These are phyloP conservation scores for Gnathonemus longibarbis DNA, from an alignment of 2,113 vertebrate genomes.

Conservation along the genomic window DNA sequence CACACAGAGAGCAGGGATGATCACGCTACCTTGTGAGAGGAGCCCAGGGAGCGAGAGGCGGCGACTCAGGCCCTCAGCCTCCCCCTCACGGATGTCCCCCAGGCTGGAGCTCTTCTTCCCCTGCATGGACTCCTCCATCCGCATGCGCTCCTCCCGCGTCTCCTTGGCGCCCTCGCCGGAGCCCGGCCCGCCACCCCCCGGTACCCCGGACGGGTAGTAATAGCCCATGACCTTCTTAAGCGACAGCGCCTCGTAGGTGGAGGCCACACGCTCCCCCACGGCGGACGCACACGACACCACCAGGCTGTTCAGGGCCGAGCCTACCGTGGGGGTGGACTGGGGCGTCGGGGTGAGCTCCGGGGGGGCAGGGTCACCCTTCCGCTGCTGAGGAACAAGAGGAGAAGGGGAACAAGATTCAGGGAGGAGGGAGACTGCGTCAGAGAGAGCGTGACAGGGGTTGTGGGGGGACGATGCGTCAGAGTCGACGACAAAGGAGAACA, in stretches of 20 bases:
- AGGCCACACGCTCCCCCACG: slow-evolving; percentile 83
- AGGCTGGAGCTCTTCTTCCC: slow-evolving; percentile 95
- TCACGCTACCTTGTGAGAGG: slow-evolving; percentile 86
- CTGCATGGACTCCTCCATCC: slow-evolving; percentile 76
- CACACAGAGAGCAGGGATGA: background rate
- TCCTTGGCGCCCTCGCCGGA: slow-evolving; percentile 57
- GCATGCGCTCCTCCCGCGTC: slow-evolving; percentile 70
- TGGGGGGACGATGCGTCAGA: background rate
- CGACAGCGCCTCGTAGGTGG: slow-evolving; percentile 88
- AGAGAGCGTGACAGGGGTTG: background rate
- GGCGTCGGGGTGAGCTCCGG: slow-evolving; percentile 20
- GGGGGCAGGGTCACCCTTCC: slow-evolving; percentile 39
- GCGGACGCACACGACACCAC: slow-evolving; percentile 89
- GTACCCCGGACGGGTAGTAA: slow-evolving; percentile 53
- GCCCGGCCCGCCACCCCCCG: slow-evolving; percentile 24
- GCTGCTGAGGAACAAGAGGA: slow-evolving; percentile 43
- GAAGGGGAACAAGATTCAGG: background rate
- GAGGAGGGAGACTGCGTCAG: background rate
- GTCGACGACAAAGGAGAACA: background rate
- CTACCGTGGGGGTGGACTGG: slow-evolving; percentile 52
- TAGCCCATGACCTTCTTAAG: slow-evolving; percentile 94
- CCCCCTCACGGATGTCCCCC: slow-evolving; percentile 89
- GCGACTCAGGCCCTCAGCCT: slow-evolving; percentile 75
- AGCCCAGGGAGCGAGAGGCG: slow-evolving; percentile 92
- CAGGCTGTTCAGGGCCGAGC: slow-evolving; percentile 81